Evolutionary conservation across 1,140 invertebrate genomes (phyloP).

Genomic region (Steinernema khuongi): DNA sequence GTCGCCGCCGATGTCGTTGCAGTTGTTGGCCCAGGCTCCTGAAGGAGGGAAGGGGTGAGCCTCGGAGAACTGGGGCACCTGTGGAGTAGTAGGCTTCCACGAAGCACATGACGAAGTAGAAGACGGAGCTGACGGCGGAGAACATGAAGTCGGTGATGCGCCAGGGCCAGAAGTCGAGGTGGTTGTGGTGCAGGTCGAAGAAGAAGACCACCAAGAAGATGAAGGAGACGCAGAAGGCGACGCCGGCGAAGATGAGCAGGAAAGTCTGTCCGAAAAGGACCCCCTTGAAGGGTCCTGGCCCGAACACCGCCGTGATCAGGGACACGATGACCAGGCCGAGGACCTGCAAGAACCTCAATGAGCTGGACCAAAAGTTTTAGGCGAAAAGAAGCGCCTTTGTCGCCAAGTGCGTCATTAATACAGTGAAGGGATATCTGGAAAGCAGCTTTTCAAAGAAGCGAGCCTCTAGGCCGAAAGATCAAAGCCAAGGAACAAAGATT

Average conservation of each 20-base stretch:
- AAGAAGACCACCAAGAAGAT: conserved; percentile 55
- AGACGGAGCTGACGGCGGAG: conserved; percentile 32
- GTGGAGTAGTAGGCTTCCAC: conserved; percentile 56
- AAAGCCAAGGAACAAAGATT: too few species aligned
- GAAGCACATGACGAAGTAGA: conserved; percentile 49
- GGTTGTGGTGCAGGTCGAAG: conserved; percentile 48
- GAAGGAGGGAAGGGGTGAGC: neutral
- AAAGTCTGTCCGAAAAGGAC: conserved; percentile 57
- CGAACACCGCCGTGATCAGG: conserved; percentile 53
- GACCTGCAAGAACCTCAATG: conserved; percentile 43
- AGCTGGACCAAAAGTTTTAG: conserved; percentile 20
- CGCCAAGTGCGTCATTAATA: neutral
- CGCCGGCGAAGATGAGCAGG: conserved; percentile 46
- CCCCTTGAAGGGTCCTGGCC: conserved; percentile 58
- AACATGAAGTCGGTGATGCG: conserved; percentile 49
- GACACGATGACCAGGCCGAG: conserved; percentile 53
- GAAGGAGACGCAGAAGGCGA: conserved; percentile 52
- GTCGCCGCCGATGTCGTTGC: conserved; percentile 53
- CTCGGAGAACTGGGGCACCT: conserved; percentile 19
- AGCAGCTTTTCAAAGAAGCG: too few species aligned
- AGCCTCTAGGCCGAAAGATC: too few species aligned
- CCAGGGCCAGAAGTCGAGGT: conserved; percentile 56
- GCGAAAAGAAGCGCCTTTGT: neutral
- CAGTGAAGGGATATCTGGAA: too few species aligned
- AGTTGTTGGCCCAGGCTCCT: conserved; percentile 56